Conservation (phyloP, 2,888 invertebrate species). For the Chymomyza amoena region DNA sequence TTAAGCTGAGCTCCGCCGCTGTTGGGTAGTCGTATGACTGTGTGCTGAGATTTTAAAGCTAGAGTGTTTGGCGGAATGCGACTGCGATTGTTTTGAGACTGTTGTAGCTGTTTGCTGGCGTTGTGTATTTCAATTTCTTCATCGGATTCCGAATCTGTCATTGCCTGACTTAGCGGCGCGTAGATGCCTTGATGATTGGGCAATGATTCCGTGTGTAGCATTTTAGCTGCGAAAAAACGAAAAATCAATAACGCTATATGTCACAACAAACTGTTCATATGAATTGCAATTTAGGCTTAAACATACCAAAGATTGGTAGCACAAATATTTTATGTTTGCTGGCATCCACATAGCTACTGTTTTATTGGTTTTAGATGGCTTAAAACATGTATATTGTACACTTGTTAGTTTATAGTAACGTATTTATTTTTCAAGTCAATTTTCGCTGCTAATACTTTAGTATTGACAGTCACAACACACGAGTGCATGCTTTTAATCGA, state of each 20-base stretch:
- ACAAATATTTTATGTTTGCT: constrained; percentile 46
- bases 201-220: constrained; percentile 77
- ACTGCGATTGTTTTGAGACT: constrained; percentile 58
- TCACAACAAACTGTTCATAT: background rate
- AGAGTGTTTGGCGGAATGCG: constrained; percentile 65
- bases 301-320: constrained; percentile 40
- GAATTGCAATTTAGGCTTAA: background rate
- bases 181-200: constrained; percentile 81
- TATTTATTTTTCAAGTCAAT: background rate
- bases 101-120: constrained; percentile 44
- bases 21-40: constrained; percentile 31
- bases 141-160: constrained; percentile 89
- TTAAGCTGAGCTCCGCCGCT: constrained; percentile 24
- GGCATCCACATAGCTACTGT: constrained; percentile 69
- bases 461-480: background rate
- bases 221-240: constrained; percentile 68
- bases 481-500: background rate
- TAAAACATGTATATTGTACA: constrained; percentile 35
- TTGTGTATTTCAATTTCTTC: constrained; percentile 81
- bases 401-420: background rate
- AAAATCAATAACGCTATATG: constrained; percentile 66
- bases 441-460: background rate
- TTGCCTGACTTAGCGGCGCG: constrained; percentile 87
- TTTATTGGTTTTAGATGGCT: constrained; percentile 27
- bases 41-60: constrained; percentile 52